Base-by-base conservation (phyloP, 2,113 vertebrate genomes). In the Zosterops lateralis region DNA sequence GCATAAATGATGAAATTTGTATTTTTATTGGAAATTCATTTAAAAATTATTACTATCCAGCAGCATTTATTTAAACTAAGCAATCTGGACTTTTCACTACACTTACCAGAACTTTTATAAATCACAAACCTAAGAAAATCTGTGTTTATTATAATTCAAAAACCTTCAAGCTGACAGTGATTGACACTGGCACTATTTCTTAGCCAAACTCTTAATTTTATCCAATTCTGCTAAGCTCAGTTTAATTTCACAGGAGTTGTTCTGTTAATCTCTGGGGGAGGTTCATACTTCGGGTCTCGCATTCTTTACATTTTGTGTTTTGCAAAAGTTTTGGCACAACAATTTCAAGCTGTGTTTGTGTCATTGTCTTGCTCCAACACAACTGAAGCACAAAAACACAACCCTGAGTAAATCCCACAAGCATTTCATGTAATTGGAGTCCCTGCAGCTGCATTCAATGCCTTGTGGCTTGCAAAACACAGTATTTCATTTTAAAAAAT, bases 391-490 rank as follows among this genome's bases (percentile, higher is more conserved):
- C 0, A 0, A 54, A 26, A 61, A 34, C 10, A 50, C 3, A 2
- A 11, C 7, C 8, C 10, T 12, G 12, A 45, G 6, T 18, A 73
- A 77, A n/a, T 10, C 17, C 53, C 44, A 8, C 4, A 12, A 68
- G 22, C 0, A 1, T 42, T 81, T 25, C 3, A 34, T 5, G 29
- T 3, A 19, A 20, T 1, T 1, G 0, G 36, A 44, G 40, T 28
- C 20, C 25, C 45, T 44, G 51, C 31, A 79, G 74, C 70, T 57
- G 74, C 42, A 18, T 13, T 31, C 56, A 5, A 1, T 13, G 22
- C 24, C 34, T 61, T 10, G 1, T 1, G 7, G 9, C 2, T 18
- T 10, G 12, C 18, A 64, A 74, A 83, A 31, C 8, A 24, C 4
- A 20, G 8, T 2, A 19, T n/a, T 61, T 6, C 0, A 40, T 32